Conservation (phyloP, 2,797 vertebrate species). For the Oryzias sinensis region DNA sequence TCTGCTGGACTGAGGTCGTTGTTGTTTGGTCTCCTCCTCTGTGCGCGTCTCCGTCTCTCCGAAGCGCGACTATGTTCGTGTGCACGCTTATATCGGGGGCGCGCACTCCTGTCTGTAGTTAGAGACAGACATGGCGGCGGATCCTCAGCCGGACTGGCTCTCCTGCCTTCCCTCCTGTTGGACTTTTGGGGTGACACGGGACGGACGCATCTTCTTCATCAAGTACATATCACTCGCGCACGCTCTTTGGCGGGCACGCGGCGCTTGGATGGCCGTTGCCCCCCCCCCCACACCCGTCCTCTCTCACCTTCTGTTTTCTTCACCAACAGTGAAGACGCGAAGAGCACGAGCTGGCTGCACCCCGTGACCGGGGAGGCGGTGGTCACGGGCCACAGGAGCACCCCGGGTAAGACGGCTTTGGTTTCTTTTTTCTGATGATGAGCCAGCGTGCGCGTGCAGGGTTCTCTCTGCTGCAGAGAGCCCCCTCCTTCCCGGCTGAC, state of each 20-base stretch:
- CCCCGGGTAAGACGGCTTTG: constrained; percentile 78
- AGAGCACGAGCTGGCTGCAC: constrained; percentile 96
- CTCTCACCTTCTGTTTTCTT: constrained; percentile 53
- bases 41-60: constrained; percentile 22
- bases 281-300: constrained; percentile 18
- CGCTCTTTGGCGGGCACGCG: constrained; percentile 29
- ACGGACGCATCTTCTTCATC: constrained; percentile 93
- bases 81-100: constrained; percentile 58
- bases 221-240: constrained; percentile 81
- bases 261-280: constrained; percentile 29
- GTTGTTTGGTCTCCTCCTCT: constrained; percentile 5
- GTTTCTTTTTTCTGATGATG: constrained; percentile 1
- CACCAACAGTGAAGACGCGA: constrained; percentile 89
- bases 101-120: constrained; percentile 63
- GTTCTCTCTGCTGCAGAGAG: constrained; percentile 55
- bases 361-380: constrained; percentile 90
- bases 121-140: constrained; percentile 90
- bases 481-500: constrained; percentile 3
- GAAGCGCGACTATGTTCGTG: not conserved
- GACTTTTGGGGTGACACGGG: constrained; percentile 88
- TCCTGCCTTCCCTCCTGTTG: constrained; percentile 86
- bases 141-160: constrained; percentile 88
- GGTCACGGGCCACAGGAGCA: constrained; percentile 91
- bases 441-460: constrained; percentile 17
- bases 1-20: no score